Evolutionary conservation across 1,140 invertebrate species (phyloP).

Genomic region (Hyposmocoma kahamanoa): DNA sequence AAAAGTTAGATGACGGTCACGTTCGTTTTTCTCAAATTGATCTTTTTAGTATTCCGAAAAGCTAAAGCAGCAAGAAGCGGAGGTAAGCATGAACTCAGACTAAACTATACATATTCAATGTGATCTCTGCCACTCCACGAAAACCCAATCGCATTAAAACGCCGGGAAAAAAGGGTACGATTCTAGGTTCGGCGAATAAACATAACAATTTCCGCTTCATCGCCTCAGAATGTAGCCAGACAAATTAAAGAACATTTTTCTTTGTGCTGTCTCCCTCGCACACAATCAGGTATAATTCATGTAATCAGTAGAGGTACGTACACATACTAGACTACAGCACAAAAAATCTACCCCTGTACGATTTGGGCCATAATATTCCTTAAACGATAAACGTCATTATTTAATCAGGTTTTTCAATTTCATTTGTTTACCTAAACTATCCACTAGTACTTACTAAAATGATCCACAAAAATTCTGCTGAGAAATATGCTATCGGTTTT

Average conservation of each 20-base stretch:
- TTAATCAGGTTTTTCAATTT: too few relatives aligned
- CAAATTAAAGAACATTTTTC: constrained; percentile 71
- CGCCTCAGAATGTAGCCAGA: constrained; percentile 46
- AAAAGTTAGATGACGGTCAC: too few relatives aligned
- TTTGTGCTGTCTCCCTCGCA: constrained; percentile 36
- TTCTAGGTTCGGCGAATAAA: constrained; percentile 54
- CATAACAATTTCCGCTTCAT: constrained; percentile 66
- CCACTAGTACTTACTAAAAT: too few relatives aligned
- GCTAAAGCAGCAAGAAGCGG: constrained; percentile 23
- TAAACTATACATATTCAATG: constrained; percentile 43
- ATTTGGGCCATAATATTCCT: too few relatives aligned
- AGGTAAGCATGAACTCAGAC: constrained; percentile 25
- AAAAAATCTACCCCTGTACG: too few relatives aligned
- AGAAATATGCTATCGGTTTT: too few relatives aligned
- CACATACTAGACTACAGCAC: too few relatives aligned
- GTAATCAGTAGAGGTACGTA: too few relatives aligned
- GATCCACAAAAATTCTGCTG: too few relatives aligned
- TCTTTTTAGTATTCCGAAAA: constrained; percentile 21
- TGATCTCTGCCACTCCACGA: constrained; percentile 29
- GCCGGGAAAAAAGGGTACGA: constrained; percentile 37
- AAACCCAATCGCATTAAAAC: constrained; percentile 63
- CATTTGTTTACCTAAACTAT: too few relatives aligned
- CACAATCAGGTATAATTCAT: too few relatives aligned
- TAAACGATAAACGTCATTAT: too few relatives aligned
- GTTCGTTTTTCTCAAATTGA: constrained; percentile 21